Conservation (phyloP, 2,888 invertebrate genomes). For the Camponotus fellah region DNA sequence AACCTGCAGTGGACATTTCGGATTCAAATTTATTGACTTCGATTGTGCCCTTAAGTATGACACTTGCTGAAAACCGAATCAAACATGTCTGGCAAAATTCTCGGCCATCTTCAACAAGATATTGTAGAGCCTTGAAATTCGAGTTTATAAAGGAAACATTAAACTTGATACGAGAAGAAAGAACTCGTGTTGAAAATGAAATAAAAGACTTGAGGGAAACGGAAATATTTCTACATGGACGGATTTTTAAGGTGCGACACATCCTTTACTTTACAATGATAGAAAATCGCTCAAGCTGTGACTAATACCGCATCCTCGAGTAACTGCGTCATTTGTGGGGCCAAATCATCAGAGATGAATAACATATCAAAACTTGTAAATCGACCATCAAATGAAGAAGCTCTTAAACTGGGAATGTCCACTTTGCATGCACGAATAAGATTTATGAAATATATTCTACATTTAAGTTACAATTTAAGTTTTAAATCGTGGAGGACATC, state of each 20-base stretch:
- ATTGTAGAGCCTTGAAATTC: background rate
- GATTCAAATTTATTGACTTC: conserved; percentile 16
- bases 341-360: background rate
- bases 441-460: background rate
- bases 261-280: conserved; percentile 14
- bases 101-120: background rate
- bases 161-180: background rate
- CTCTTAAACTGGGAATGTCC: background rate
- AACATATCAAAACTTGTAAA: conserved; percentile 2
- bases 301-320: background rate
- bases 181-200: background rate
- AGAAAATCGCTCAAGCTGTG: conserved; percentile 16
- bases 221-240: background rate
- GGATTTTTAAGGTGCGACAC: background rate
- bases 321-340: conserved; percentile 2
- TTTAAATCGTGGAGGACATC: background rate
- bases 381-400: background rate
- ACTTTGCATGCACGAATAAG: background rate
- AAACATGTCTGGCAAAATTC: conserved; percentile 8
- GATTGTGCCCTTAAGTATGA: background rate
- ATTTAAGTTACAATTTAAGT: conserved; percentile 16
- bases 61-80: background rate
- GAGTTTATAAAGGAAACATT: background rate
- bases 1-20: background rate
- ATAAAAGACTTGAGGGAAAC: background rate